Conservation (phyloP, 1,140 invertebrate species). For the Harpegnathos saltator region DNA sequence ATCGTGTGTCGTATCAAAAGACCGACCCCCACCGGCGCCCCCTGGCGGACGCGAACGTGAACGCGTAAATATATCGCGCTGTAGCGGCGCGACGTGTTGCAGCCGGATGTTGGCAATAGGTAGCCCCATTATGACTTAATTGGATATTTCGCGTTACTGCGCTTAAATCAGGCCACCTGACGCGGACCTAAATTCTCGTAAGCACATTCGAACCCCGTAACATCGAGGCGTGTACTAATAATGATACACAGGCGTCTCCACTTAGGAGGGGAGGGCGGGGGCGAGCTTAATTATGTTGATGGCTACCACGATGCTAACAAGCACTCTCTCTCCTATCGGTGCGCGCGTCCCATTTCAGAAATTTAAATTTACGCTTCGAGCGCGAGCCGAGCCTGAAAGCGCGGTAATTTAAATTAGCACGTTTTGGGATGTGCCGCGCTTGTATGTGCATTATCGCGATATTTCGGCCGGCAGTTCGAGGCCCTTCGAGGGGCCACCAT, state of each 20-base stretch:
- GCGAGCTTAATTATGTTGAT: constrained; percentile 79
- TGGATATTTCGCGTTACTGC: constrained; percentile 73
- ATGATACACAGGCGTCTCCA: constrained; percentile 81
- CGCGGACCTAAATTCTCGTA: constrained; percentile 72
- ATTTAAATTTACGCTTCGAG: constrained; percentile 72
- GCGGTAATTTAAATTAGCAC: constrained; percentile 65
- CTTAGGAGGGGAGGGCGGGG: constrained; percentile 62
- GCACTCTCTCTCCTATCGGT: constrained; percentile 63
- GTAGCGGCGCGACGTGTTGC: constrained; percentile 21
- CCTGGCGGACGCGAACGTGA: background rate
- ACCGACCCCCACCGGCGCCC: background rate
- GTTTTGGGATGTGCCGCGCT: constrained; percentile 5
- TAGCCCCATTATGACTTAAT: constrained; percentile 71
- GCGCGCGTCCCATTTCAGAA: constrained; percentile 56
- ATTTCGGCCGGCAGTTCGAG: constrained; percentile 38
- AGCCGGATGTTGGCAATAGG: constrained; percentile 52
- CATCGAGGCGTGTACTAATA: constrained; percentile 78
- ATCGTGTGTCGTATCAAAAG: constrained; percentile 31
- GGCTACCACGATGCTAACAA: constrained; percentile 68
- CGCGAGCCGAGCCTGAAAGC: constrained; percentile 30
- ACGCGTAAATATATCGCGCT: constrained; percentile 36
- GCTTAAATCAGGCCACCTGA: constrained; percentile 70
- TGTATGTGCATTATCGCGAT: constrained; percentile 39
- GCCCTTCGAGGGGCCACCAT: constrained; percentile 28
- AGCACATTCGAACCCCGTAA: constrained; percentile 70